Evolutionary conservation across 2,113 vertebrate genomes (phyloP), one percentile per base, ranked within the genome.

Genomic region (Gorsachius goisagi): DNA sequence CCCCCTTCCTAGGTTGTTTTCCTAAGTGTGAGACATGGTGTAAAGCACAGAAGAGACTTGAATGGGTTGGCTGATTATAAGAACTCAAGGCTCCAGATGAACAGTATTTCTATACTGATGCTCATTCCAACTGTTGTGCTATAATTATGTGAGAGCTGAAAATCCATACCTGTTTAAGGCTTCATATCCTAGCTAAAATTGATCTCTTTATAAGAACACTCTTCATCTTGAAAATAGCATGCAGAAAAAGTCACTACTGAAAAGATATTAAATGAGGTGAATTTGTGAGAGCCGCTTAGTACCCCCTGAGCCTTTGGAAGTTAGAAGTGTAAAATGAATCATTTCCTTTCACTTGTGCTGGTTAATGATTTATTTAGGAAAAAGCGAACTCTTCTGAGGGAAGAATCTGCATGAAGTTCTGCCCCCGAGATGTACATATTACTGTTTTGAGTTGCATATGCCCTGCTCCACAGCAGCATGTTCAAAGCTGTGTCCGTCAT

Each of bases 381-480:
- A 76, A 53, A 82, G 20, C 5, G 5, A 81, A 63, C 28, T 67
- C 47, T 85, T 93, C 47, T 9, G 88, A 85, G 39, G 39, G 58
- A 85, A 75, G 47, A 58, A 84, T 53, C 55, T 87, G 5, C 19
- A 9, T 59, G 1, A 77, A 81, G 20, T 35, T 53, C 37, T 91
- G 32, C 14, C 32, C 47, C 55, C 6, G 3, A 41, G 35, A 32
- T 45, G 21, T 45, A 6, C 19, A 83, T 76, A 26, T n/a, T 82
- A 1, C 41, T 82, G 33, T 78, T 93, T 44, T 49, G 67, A 69
- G 32, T 23, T 73, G 71, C 8, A 11, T 13, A 5, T 32, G 16
- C 11, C 18, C n/a, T 1, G 0, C 9, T 87, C n/a, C 19, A n/a
- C 9, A 27, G 27, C 24, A 49, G 19, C 24, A 7, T 11, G 11